Conservation (phyloP, 2,888 invertebrate genomes). For the Myopa testacea region DNA sequence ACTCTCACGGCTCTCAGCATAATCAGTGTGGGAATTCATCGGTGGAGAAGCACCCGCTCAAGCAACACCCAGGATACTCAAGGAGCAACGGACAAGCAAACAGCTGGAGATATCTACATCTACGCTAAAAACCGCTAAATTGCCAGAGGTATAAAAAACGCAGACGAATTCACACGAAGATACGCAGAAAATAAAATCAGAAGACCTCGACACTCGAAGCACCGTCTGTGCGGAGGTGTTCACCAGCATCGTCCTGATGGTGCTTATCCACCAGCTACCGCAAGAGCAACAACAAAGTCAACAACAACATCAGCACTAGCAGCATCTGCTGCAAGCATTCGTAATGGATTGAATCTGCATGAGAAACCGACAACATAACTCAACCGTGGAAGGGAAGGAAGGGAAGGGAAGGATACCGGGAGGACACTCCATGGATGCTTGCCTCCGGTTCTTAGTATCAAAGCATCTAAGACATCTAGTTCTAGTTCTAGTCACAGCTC, state of each 20-base stretch:
- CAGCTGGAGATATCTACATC: not conserved
- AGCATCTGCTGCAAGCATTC: not conserved
- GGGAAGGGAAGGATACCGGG: not conserved
- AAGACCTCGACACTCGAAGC: not conserved
- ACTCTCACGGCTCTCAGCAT: too few species aligned
- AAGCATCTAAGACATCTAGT: too few species aligned
- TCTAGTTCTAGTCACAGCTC: not conserved
- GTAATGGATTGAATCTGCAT: not conserved
- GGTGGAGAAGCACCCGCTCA: not conserved
- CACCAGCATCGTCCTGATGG: not conserved
- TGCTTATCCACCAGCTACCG: not conserved
- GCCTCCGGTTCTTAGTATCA: not conserved
- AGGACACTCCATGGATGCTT: not conserved
- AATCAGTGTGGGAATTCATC: conserved; percentile 2
- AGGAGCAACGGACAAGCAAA: not conserved
- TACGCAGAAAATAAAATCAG: not conserved
- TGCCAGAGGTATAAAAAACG: too few species aligned
- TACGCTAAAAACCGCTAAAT: conserved; percentile 17
- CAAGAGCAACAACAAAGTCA: not conserved
- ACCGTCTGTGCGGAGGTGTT: not conserved
- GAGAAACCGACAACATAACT: not conserved
- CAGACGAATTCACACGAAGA: not conserved
- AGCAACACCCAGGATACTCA: not conserved
- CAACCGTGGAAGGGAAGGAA: not conserved
- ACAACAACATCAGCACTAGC: not conserved